Evolutionary conservation across 2,888 invertebrate species (phyloP).

Genomic region (Platycnemis pennipes): DNA sequence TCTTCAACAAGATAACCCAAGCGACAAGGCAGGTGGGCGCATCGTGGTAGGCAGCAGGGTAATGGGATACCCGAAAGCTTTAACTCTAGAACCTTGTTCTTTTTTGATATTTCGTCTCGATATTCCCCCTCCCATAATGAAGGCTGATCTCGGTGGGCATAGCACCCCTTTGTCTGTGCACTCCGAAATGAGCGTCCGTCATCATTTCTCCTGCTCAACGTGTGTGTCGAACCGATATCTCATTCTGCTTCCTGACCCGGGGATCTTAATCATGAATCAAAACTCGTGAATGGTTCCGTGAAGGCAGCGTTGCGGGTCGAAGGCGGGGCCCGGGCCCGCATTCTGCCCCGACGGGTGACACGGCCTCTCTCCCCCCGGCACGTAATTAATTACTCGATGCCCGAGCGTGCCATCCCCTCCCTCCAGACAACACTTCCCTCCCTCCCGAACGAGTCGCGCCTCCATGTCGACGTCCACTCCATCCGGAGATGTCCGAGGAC

Average conservation of each 20-base stretch:
- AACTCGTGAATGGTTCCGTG: background rate
- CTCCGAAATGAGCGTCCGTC: background rate
- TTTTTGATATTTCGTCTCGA: background rate
- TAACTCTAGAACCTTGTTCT: background rate
- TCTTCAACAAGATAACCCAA: background rate
- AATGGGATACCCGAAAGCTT: background rate
- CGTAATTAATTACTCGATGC: slow-evolving; percentile 24
- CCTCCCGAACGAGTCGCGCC: background rate
- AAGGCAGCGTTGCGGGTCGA: background rate
- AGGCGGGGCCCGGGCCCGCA: background rate
- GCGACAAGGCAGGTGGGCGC: background rate
- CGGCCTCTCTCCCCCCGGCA: background rate
- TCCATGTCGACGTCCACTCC: background rate
- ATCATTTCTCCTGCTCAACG: background rate
- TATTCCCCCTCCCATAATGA: background rate
- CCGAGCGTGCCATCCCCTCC: background rate
- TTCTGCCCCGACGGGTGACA: background rate
- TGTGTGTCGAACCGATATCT: slow-evolving; percentile 4
- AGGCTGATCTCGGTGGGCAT: background rate
- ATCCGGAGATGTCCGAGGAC: background rate
- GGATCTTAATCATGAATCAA: slow-evolving; percentile 15
- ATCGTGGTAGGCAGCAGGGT: background rate
- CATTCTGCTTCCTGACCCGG: background rate
- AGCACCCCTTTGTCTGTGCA: background rate
- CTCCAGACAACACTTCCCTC: background rate